A percentile compares a stretch with the other conserved stretches of the same genome.
Conservation (phyloP, 2,888 invertebrate species). For the Harpalus rubripes region DNA sequence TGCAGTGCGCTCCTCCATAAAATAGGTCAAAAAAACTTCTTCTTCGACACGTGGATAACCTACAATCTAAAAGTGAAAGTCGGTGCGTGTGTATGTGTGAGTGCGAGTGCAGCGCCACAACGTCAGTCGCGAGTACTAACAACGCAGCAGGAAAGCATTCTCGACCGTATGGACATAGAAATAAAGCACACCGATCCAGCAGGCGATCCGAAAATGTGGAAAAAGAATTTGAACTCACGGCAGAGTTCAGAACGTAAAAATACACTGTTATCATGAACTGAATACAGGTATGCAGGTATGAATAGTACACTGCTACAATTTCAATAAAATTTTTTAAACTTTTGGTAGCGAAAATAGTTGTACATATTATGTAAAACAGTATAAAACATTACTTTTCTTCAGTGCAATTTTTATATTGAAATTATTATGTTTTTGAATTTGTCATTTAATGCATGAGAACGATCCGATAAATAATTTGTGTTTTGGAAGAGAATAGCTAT, state of each 20-base stretch:
- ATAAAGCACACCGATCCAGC: constrained; percentile 26
- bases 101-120: constrained; percentile 46
- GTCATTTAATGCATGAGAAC: no score
- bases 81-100: constrained; percentile 44
- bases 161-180: background rate
- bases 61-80: constrained; percentile 68
- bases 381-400: background rate
- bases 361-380: background rate
- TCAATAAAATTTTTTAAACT: background rate
- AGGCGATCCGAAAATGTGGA: constrained; percentile 61
- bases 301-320: constrained; percentile 43
- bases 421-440: no score
- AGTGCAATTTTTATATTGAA: background rate
- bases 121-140: constrained; percentile 39
- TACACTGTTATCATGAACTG: constrained; percentile 56
- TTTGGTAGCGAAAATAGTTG: background rate
- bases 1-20: constrained; percentile 67
- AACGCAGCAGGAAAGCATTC: constrained; percentile 18
- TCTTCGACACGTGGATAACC: constrained; percentile 73
- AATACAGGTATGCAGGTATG: constrained; percentile 46
- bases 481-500: no score
- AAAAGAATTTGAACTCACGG: constrained; percentile 66
- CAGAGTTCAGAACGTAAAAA: constrained; percentile 65
- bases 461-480: no score
- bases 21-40: constrained; percentile 72